phyloP scores from a whole-genome alignment of 2,888 invertebrate species.

The Drosophila meridiana region DNA sequence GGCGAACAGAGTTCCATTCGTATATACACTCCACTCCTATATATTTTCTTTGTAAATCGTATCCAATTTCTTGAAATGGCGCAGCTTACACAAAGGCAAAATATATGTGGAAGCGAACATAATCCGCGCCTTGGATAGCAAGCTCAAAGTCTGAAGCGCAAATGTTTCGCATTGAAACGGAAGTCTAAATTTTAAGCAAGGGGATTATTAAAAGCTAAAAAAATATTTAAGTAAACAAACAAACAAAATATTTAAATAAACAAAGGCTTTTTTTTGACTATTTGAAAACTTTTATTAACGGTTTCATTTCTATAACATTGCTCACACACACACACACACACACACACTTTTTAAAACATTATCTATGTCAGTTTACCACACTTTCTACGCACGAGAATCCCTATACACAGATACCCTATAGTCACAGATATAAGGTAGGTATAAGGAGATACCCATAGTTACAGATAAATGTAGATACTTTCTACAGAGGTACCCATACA shows the following conservation, averaged over 20 bases:
- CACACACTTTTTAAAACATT: too few species aligned
- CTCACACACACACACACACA: too few species aligned
- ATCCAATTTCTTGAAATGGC: conserved; percentile 45
- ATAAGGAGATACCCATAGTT: not conserved
- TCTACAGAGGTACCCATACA: too few species aligned
- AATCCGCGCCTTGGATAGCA: conserved; percentile 37
- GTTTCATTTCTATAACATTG: too few species aligned
- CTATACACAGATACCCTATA: too few species aligned
- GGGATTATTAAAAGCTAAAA: not conserved
- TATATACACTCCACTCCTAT: not conserved
- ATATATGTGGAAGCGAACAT: not conserved
- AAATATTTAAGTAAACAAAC: conserved; percentile 25
- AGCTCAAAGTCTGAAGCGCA: conserved; percentile 33
- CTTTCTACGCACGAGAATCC: not conserved
- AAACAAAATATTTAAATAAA: conserved; percentile 2
- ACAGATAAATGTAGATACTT: not conserved
- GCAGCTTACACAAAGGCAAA: conserved; percentile 63
- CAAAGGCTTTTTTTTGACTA: not conserved
- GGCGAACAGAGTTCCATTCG: not conserved
- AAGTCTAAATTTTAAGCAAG: not conserved
- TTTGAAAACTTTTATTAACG: too few species aligned
- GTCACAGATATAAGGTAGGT: too few species aligned
- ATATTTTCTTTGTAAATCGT: conserved; percentile 12
- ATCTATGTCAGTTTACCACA: too few species aligned
- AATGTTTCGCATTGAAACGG: conserved; percentile 29